phyloP scores from a whole-genome alignment of 2,888 invertebrate genomes.

The Melieria omissa region DNA sequence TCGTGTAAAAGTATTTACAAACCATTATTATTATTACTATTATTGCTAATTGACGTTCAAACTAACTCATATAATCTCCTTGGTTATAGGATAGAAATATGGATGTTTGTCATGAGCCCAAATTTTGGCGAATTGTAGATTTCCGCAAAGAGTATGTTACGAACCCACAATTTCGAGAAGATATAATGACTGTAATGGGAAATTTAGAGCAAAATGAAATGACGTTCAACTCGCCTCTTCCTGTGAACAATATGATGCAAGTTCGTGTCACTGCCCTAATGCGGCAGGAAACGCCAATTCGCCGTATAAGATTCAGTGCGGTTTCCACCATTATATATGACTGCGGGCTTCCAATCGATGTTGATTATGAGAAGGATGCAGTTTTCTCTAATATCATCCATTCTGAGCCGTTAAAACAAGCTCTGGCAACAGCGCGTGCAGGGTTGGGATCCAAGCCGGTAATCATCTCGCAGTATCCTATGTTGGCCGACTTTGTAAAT shows the following conservation, averaged over 20 bases:
- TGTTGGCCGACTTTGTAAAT: conserved; percentile 63
- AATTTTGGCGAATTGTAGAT: conserved; percentile 70
- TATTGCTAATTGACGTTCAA: background rate
- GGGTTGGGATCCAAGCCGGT: conserved; percentile 50
- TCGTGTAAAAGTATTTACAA: no score
- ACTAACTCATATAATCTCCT: background rate
- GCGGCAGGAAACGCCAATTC: conserved; percentile 65
- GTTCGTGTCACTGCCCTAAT: conserved; percentile 58
- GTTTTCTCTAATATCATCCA: conserved; percentile 61
- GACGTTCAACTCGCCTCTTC: conserved; percentile 62
- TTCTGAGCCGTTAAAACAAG: conserved; percentile 58
- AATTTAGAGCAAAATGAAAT: conserved; percentile 46
- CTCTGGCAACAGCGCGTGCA: conserved; percentile 50
- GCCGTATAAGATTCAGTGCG: conserved; percentile 63
- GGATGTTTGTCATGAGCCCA: conserved; percentile 70
- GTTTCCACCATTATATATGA: conserved; percentile 57
- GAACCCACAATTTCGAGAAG: conserved; percentile 70
- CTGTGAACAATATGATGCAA: conserved; percentile 56
- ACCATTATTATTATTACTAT: no score
- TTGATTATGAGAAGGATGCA: conserved; percentile 62
- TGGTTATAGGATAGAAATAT: conserved; percentile 68
- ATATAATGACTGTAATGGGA: conserved; percentile 63
- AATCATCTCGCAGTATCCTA: conserved; percentile 65
- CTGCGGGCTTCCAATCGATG: conserved; percentile 60
- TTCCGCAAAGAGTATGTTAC: conserved; percentile 72